These are phyloP conservation scores for Leptonema lineaticorne DNA, from an alignment of 1,140 invertebrate genomes.

Conservation along the genomic window DNA sequence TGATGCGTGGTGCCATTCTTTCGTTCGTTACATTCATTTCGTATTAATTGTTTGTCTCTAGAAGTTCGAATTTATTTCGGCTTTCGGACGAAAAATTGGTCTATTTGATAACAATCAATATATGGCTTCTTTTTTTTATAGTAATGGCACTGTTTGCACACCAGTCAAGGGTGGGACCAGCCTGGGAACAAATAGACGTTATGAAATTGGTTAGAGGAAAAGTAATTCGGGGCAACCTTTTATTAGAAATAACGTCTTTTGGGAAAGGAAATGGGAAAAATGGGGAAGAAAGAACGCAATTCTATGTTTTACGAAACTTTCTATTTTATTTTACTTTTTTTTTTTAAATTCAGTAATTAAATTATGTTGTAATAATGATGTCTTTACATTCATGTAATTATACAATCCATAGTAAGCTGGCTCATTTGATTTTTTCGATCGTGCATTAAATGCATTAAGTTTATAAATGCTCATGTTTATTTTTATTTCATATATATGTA, in stretches of 20 bases:
- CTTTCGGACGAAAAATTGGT: no score
- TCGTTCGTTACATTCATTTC: no score
- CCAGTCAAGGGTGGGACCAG: slow-evolving; percentile 38
- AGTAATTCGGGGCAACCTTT: slow-evolving; percentile 17
- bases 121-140: not conserved
- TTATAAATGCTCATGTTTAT: not conserved
- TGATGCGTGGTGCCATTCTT: slow-evolving; percentile 26
- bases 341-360: not conserved
- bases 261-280: no score
- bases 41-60: no score
- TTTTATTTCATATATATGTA: no score
- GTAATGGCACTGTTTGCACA: slow-evolving; percentile 26
- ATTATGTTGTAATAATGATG: not conserved
- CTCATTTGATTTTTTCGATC: not conserved
- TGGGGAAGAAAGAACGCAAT: slow-evolving; percentile 14
- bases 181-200: slow-evolving; percentile 38
- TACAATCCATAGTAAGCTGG: not conserved
- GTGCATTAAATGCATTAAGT: not conserved
- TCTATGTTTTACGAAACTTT: slow-evolving; percentile 1
- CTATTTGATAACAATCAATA: no score
- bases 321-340: not conserved
- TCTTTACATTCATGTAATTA: not conserved
- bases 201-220: slow-evolving; percentile 21
- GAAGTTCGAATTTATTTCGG: no score
- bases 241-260: slow-evolving; percentile 7